Percentiles rank a stretch among this genome's conserved stretches.
Evolutionary conservation across 2,888 invertebrate species (phyloP).

Genomic region (Microctonus brassicae): DNA sequence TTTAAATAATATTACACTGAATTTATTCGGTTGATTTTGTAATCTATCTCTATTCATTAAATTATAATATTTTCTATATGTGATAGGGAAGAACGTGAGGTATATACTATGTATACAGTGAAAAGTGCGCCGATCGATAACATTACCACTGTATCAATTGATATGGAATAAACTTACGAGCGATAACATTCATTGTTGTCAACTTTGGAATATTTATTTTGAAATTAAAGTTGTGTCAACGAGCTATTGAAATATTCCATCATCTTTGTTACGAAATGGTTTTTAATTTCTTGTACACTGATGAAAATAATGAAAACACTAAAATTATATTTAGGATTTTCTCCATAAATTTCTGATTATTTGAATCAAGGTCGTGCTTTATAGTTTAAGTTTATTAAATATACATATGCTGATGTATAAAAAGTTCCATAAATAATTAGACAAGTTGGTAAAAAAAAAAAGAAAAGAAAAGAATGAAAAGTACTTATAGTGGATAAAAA

Average conservation of each 20-base stretch:
- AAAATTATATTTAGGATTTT: neutral
- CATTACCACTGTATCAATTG: conserved; percentile 16
- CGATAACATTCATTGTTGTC: conserved; percentile 10
- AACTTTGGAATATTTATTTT: neutral
- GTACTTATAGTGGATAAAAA: no score
- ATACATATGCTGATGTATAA: no score
- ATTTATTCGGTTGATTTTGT: neutral
- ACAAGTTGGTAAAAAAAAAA: no score
- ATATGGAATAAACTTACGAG: neutral
- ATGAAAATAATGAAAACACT: neutral
- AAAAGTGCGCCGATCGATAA: conserved; percentile 20
- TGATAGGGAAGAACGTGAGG: neutral
- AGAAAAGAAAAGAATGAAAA: no score
- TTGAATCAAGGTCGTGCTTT: neutral
- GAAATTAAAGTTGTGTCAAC: neutral
- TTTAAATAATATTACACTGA: neutral
- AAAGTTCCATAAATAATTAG: no score
- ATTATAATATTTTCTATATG: no score
- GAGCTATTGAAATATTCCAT: neutral
- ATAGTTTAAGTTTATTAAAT: no score
- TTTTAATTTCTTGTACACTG: no score
- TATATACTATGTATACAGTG: neutral
- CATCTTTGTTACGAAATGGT: neutral
- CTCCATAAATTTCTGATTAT: neutral
- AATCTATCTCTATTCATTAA: no score